Base-by-base conservation (phyloP, 92 coral and sea anemone genomes). In the Virgularia gustaviana region DNA sequence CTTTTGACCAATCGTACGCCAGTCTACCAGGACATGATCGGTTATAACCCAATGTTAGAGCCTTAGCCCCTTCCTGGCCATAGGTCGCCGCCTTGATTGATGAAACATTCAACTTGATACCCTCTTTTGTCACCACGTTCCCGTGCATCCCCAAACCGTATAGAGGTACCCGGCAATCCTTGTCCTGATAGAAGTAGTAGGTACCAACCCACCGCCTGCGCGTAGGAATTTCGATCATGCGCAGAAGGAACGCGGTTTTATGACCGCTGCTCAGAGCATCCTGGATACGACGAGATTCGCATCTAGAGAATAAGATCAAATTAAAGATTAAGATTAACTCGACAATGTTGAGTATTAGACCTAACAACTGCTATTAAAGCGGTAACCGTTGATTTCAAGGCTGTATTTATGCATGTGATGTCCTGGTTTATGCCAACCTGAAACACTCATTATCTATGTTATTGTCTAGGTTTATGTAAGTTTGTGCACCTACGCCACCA, bases 61-160 rank as follows among this genome's bases (percentile, higher is more conserved):
- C 35, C 23, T 31, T 49, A 9, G 15, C 47, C 2, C 16, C 2
- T 15, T 38, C 49, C 2, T 53, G 0, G 12, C 27, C 12, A 28
- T 68, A 68, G 0, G 24, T 35, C 2, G 75, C 75, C 28, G 51
- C 13, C 25, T 49, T 49, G 30, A 68, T 22, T 13, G 44, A 12
- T 22, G 43, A 8, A 4, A 68, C 33, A 24, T 16, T 34, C 6
- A 68, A 68, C 11, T 43, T 68, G 12, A 68, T 30, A 32, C 36
- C 22, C 43, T 33, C 27, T 25, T 19, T 68, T 11, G 19, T n/a
- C 2, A 8, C 25, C 0, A 51, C 0, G 4, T 49, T 28, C 35
- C 75, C 75, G 18, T 68, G 45, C 45, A 68, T 16, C 39, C 51
- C 22, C 45, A 68, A 25, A 10, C 75, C 75, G 45, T 68, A 68